phyloP scores from a whole-genome alignment of 1,140 invertebrate genomes.

The Lepidotrigona ventralis region DNA sequence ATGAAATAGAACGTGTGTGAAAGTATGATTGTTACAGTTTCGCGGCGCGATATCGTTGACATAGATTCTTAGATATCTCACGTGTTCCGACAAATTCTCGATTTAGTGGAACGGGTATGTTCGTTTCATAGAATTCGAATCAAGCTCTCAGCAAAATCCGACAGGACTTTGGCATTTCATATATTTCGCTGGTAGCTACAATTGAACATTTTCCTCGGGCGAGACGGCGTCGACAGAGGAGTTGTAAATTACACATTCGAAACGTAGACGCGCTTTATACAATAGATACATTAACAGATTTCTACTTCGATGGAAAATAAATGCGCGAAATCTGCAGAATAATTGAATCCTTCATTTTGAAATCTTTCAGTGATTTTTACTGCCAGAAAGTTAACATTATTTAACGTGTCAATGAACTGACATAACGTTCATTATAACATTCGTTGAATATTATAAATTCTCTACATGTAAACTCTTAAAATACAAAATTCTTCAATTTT shows the following conservation, averaged over 20 bases:
- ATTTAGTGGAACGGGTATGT: neutral
- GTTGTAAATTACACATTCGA: neutral
- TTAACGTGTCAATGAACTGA: no score
- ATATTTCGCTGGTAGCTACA: neutral
- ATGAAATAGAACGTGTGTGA: neutral
- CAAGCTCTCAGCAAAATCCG: neutral
- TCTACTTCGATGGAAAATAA: neutral
- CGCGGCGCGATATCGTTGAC: neutral
- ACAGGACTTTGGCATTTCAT: constrained; percentile 9
- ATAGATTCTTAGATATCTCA: neutral
- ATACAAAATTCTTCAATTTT: neutral
- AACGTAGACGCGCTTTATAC: neutral
- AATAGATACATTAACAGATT: neutral
- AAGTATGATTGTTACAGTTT: neutral
- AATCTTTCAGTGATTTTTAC: neutral
- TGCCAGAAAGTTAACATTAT: no score
- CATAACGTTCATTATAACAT: no score
- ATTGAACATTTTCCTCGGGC: neutral
- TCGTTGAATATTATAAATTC: no score
- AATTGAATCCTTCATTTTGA: neutral
- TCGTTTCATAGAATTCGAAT: constrained; percentile 14
- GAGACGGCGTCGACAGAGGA: neutral
- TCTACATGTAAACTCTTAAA: neutral
- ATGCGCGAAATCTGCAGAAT: neutral
- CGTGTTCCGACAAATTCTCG: constrained; percentile 11